Evolutionary conservation across 2,797 vertebrate genomes (phyloP).

Genomic region (Kryptopterus vitreolus): DNA sequence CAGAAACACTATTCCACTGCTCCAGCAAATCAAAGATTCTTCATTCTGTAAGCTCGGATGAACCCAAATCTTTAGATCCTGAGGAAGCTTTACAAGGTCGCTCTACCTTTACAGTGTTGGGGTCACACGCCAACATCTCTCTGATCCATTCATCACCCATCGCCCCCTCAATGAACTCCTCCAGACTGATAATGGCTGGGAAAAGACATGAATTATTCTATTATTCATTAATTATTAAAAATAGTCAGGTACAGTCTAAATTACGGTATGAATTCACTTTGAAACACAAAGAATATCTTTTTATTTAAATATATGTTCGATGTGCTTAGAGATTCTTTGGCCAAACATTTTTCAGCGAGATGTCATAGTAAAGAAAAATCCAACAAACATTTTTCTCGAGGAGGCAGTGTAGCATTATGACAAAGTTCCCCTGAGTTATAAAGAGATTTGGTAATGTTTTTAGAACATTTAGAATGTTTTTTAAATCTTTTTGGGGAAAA

Average conservation of each 20-base stretch:
- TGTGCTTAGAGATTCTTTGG: neutral
- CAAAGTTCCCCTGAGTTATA: neutral
- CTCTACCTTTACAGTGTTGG: conserved; percentile 70
- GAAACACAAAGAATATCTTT: too few relatives aligned
- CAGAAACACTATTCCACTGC: neutral
- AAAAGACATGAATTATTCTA: conserved; percentile 6
- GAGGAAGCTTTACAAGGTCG: conserved; percentile 54
- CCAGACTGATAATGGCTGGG: conserved; percentile 73
- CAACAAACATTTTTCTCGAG: neutral
- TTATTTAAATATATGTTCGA: neutral
- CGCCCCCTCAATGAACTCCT: conserved; percentile 75
- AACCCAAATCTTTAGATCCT: conserved; percentile 45
- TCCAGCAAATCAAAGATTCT: neutral
- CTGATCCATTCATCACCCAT: conserved; percentile 75
- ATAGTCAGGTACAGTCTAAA: neutral
- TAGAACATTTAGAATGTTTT: too few relatives aligned
- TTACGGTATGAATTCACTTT: too few relatives aligned
- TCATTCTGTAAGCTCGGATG: conserved; percentile 32
- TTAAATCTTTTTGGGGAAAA: neutral
- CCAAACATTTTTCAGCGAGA: too few relatives aligned
- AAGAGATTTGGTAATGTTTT: neutral
- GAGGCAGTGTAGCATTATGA: neutral
- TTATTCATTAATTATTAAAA: too few relatives aligned
- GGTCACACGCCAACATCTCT: conserved; percentile 78
- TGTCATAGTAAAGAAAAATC: neutral